Evolutionary conservation across 64 coral and sea anemone genomes (phyloP).

Genomic region (Dendrophyllia cribrosa): DNA sequence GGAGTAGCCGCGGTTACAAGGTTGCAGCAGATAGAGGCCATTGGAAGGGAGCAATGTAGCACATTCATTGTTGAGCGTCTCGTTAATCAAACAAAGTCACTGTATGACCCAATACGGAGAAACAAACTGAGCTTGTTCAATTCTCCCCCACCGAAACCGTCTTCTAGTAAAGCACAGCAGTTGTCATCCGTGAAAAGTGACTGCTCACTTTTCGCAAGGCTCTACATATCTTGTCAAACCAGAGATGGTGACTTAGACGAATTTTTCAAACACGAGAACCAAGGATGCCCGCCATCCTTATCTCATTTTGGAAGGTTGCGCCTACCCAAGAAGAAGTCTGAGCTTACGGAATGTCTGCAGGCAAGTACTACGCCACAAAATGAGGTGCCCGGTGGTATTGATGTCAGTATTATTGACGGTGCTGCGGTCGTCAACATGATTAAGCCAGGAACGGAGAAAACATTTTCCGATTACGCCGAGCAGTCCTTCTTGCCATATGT

Average conservation of each 20-base stretch:
- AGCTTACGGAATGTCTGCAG: constrained; percentile 53
- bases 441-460: constrained; percentile 26
- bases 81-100: too few relatives aligned
- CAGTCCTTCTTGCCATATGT: constrained; percentile 30
- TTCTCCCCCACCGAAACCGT: too few relatives aligned
- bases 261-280: too few relatives aligned
- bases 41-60: too few relatives aligned
- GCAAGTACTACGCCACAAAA: not conserved
- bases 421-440: constrained; percentile 46
- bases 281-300: constrained; percentile 67
- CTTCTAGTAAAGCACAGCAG: constrained; percentile 11
- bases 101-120: too few relatives aligned
- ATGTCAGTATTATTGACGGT: constrained; percentile 40
- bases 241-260: constrained; percentile 57
- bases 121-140: too few relatives aligned
- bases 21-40: too few relatives aligned
- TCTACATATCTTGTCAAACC: constrained; percentile 66
- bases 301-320: constrained; percentile 58
- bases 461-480: constrained; percentile 52
- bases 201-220: constrained; percentile 54
- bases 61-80: too few relatives aligned
- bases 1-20: too few relatives aligned
- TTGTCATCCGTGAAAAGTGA: constrained; percentile 61
- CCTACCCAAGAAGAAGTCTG: constrained; percentile 60
- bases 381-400: not conserved